A percentile compares a stretch with the other conserved stretches of the same genome.
Evolutionary conservation across 2,797 vertebrate species (phyloP).

Genomic region (Jordanella pulchra): DNA sequence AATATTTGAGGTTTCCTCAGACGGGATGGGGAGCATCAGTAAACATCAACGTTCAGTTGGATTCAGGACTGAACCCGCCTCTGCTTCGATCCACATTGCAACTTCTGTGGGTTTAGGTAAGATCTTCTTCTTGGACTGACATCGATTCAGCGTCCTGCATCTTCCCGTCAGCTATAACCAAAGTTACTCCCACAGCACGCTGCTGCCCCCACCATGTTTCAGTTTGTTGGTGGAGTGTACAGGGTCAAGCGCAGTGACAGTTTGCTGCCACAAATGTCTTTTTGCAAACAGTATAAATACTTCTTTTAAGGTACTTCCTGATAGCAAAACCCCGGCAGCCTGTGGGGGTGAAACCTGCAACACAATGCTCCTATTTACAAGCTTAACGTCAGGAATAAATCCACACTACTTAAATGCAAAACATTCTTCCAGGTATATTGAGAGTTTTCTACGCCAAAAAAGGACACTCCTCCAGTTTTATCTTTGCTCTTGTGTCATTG

Average conservation of each 20-base stretch:
- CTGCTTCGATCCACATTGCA: not conserved
- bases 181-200: no score
- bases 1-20: no score
- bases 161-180: not conserved
- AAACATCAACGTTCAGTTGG: no score
- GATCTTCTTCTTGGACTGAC: not conserved
- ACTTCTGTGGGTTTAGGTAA: no score
- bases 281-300: no score
- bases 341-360: not conserved
- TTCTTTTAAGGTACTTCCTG: not conserved
- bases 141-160: not conserved
- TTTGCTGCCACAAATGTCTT: no score
- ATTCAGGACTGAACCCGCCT: not conserved
- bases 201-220: no score
- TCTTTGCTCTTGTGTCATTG: conserved; percentile 65
- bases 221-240: no score
- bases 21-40: no score
- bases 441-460: conserved; percentile 50
- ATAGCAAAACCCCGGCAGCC: not conserved
- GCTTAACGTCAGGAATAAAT: conserved; percentile 53
- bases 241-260: not conserved
- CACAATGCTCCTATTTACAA: conserved; percentile 12
- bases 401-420: conserved; percentile 42
- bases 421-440: conserved; percentile 52
- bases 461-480: conserved; percentile 60